phyloP scores from a whole-genome alignment of 1,140 invertebrate genomes.

The Drosophila athabasca region DNA sequence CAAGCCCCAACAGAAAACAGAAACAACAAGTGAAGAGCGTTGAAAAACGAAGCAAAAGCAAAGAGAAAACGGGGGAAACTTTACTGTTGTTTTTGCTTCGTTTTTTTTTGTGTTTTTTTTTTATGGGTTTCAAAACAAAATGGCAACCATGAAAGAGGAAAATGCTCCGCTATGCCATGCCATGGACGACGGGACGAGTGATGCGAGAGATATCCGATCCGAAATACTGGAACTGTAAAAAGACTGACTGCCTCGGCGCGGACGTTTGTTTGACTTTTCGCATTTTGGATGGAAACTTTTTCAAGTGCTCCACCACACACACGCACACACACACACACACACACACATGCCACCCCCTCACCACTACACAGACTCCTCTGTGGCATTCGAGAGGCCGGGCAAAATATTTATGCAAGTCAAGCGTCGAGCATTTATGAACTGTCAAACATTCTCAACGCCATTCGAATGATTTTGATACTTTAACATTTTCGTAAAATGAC shows the following conservation, averaged over 20 bases:
- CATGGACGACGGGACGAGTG: slow-evolving; percentile 17
- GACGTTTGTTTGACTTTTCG: slow-evolving; percentile 78
- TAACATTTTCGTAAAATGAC: slow-evolving; percentile 82
- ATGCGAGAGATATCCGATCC: slow-evolving; percentile 38
- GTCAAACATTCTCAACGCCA: slow-evolving; percentile 83
- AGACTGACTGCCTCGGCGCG: slow-evolving; percentile 50
- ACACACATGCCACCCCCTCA: slow-evolving; percentile 34
- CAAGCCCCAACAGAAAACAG: slow-evolving; percentile 23
- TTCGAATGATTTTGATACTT: slow-evolving; percentile 83
- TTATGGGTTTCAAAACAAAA: slow-evolving; percentile 75
- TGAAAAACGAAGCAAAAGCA: slow-evolving; percentile 52
- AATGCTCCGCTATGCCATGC: slow-evolving; percentile 41
- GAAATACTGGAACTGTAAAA: slow-evolving; percentile 49
- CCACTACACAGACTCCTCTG: neutral
- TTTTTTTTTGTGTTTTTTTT: slow-evolving; percentile 35
- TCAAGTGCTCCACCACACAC: slow-evolving; percentile 47
- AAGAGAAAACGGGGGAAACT: slow-evolving; percentile 55
- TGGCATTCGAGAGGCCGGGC: slow-evolving; percentile 46
- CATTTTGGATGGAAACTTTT: slow-evolving; percentile 76
- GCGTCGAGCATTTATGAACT: slow-evolving; percentile 82
- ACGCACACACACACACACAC: slow-evolving; percentile 25
- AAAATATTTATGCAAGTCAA: slow-evolving; percentile 83
- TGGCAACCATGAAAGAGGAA: slow-evolving; percentile 70
- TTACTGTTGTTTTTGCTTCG: slow-evolving; percentile 32
- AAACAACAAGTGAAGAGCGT: slow-evolving; percentile 45